phyloP scores from a whole-genome alignment of 1,140 invertebrate genomes.

The Stenopsyche tienmushanensis region DNA sequence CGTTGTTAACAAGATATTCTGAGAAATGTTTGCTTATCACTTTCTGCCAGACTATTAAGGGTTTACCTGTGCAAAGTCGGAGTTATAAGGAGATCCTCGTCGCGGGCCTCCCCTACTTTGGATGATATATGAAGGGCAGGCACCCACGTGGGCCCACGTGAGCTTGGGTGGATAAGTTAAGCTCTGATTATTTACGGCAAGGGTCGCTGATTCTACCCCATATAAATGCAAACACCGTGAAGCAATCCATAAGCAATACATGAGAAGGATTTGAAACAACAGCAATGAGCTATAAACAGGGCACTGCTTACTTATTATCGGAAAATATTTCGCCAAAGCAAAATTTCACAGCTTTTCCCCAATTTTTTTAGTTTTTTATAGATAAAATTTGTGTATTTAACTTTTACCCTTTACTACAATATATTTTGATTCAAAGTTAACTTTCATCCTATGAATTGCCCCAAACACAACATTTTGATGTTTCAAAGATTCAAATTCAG shows the following conservation, averaged over 20 bases:
- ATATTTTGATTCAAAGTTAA: no score
- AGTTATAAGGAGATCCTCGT: not conserved
- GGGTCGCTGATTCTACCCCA: constrained; percentile 7
- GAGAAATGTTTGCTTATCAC: no score
- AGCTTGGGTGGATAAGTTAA: constrained; percentile 20
- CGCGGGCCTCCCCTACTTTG: not conserved
- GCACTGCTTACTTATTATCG: not conserved
- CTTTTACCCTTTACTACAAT: not conserved
- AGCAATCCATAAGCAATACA: not conserved
- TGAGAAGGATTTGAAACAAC: not conserved
- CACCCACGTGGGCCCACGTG: constrained; percentile 10
- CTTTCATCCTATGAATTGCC: no score
- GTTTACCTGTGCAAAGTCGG: not conserved
- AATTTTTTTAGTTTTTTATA: not conserved
- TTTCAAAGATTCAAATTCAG: no score
- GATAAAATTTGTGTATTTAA: not conserved
- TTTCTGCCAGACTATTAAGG: no score
- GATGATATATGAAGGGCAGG: constrained; percentile 16
- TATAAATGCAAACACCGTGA: constrained; percentile 20
- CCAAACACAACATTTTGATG: no score
- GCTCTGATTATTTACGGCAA: constrained; percentile 27
- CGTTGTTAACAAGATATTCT: no score
- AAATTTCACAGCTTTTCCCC: no score
- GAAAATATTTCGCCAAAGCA: not conserved
- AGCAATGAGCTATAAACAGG: not conserved